These are phyloP conservation scores for Myoxocephalus aenaeus DNA, from an alignment of 2,797 vertebrate genomes.

Conservation along the genomic window DNA sequence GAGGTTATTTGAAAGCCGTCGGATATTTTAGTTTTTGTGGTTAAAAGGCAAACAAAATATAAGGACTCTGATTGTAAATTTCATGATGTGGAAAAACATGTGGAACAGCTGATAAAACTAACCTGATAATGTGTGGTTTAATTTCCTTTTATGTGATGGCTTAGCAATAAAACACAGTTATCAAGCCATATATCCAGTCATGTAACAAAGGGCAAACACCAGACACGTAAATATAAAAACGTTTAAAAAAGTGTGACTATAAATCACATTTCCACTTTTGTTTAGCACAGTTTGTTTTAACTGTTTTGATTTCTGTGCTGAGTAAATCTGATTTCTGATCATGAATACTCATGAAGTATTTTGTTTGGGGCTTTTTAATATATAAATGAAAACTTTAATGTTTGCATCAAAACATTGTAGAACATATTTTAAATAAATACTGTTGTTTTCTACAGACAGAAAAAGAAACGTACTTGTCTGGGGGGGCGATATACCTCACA, in stretches of 20 bases:
- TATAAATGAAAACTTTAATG: background rate
- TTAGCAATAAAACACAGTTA: slow-evolving; percentile 62
- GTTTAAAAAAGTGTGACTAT: slow-evolving; percentile 8
- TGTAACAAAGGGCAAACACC: slow-evolving; percentile 47
- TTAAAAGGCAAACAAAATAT: slow-evolving; percentile 26
- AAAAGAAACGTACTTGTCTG: background rate
- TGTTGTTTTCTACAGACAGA: background rate
- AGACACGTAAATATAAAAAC: slow-evolving; percentile 40
- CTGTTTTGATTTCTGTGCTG: background rate
- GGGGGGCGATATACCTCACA: background rate
- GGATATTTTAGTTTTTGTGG: slow-evolving; percentile 13
- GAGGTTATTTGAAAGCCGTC: background rate
- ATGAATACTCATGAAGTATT: background rate
- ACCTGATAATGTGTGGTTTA: slow-evolving; percentile 49
- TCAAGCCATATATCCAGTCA: slow-evolving; percentile 36
- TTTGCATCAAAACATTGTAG: background rate
- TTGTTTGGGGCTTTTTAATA: background rate
- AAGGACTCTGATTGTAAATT: slow-evolving; percentile 37
- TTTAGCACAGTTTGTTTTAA: background rate
- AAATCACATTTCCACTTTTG: slow-evolving; percentile 5
- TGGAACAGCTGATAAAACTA: slow-evolving; percentile 42
- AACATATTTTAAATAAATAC: background rate
- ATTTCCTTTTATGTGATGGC: slow-evolving; percentile 63
- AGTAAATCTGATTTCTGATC: slow-evolving; percentile 2
- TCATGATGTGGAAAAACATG: slow-evolving; percentile 17